These are phyloP conservation scores for Ctenochaetus hawaiiensis DNA, from an alignment of 2,797 vertebrate species.

Conservation along the genomic window DNA sequence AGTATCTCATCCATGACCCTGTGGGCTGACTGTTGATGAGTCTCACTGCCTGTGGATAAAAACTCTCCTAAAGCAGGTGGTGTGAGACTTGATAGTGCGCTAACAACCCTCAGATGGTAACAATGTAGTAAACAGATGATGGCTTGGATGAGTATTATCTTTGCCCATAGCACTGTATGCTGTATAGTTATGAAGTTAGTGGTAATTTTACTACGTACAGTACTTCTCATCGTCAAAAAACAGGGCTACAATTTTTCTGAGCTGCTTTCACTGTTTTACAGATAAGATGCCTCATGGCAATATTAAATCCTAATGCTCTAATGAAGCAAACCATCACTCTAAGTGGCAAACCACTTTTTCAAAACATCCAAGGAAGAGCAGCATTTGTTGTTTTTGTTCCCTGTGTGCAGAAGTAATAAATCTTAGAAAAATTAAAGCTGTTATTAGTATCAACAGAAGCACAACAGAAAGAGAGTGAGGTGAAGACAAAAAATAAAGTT, in stretches of 20 bases:
- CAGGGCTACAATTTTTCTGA: not conserved
- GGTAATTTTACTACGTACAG: not conserved
- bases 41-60: constrained; percentile 40
- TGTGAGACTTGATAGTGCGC: constrained; percentile 30
- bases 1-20: constrained; percentile 46
- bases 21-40: constrained; percentile 58
- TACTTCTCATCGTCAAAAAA: not conserved
- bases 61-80: constrained; percentile 57
- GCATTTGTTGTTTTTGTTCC: constrained; percentile 4
- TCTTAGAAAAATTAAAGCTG: constrained; percentile 7
- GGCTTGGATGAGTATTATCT: constrained; percentile 24
- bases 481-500: constrained; percentile 14
- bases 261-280: not conserved
- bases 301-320: not conserved
- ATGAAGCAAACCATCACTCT: not conserved
- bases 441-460: not conserved
- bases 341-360: not conserved
- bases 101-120: constrained; percentile 42
- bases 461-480: constrained; percentile 10
- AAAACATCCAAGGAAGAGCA: not conserved
- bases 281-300: not conserved
- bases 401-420: not conserved
- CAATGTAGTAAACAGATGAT: constrained; percentile 50
- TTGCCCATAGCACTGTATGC: constrained; percentile 14
- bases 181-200: not conserved